Conservation (phyloP, 92 coral and sea anemone genomes). For the Phenganax marumi region DNA sequence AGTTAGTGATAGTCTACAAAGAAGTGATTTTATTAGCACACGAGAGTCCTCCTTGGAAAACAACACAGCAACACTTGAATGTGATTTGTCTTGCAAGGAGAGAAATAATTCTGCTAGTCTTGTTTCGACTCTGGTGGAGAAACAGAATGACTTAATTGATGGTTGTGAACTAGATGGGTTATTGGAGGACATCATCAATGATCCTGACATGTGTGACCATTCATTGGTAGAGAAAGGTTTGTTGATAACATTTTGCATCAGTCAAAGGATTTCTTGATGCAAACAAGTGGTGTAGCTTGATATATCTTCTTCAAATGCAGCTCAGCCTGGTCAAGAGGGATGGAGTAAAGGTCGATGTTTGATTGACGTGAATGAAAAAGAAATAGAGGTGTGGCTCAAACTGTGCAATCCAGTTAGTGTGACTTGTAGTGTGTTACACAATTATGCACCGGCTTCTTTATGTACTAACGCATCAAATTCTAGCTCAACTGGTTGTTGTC, state of each 20-base stretch:
- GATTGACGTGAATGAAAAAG: slow-evolving; percentile 70
- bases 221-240: neutral
- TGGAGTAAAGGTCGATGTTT: slow-evolving; percentile 80
- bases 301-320: neutral
- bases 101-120: neutral
- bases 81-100: neutral
- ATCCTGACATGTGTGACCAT: slow-evolving; percentile 8
- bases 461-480: neutral
- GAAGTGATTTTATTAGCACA: neutral
- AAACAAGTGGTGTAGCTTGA: neutral
- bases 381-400: slow-evolving; percentile 61
- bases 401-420: no score
- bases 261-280: neutral
- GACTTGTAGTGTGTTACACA: no score
- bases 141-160: neutral
- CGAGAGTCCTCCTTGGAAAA: neutral
- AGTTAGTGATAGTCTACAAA: neutral
- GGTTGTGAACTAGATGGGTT: slow-evolving; percentile 1
- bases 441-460: no score
- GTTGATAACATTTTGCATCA: neutral
- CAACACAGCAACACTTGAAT: neutral
- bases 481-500: neutral
- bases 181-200: slow-evolving; percentile 14
- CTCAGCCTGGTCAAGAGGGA: slow-evolving; percentile 41
- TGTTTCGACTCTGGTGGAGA: neutral